These are phyloP conservation scores for Loripinus fragilis DNA, from an alignment of 2,888 invertebrate species.

Conservation along the genomic window DNA sequence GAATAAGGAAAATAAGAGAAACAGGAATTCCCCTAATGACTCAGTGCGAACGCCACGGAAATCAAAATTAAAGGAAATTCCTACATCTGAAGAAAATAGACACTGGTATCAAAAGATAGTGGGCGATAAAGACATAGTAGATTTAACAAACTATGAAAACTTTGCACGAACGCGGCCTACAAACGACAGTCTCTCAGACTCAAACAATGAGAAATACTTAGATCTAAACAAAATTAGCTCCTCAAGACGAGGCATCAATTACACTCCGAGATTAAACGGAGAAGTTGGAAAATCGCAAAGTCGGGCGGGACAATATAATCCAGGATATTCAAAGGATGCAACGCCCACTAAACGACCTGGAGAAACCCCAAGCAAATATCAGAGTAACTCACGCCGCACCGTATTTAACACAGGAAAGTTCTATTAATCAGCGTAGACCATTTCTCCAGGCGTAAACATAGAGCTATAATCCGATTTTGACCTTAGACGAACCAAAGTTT, in stretches of 20 bases:
- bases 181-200: conserved; percentile 36
- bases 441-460: too few species aligned
- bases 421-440: too few species aligned
- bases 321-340: too few species aligned
- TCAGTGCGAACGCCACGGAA: neutral
- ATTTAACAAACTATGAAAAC: conserved; percentile 59
- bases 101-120: conserved; percentile 65
- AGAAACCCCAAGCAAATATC: neutral
- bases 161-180: conserved; percentile 56
- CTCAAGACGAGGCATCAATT: conserved; percentile 29
- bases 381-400: neutral
- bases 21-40: neutral
- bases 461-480: too few species aligned
- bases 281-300: conserved; percentile 25
- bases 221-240: conserved; percentile 37
- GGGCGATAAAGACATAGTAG: conserved; percentile 63
- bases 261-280: conserved; percentile 46
- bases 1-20: neutral
- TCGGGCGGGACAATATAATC: neutral
- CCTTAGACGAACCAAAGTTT: too few species aligned
- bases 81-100: conserved; percentile 49
- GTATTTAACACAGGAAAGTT: neutral
- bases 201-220: conserved; percentile 30
- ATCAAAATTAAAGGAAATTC: conserved; percentile 18
- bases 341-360: neutral